These are phyloP conservation scores for Tenrec ecaudatus DNA, from an alignment of 2,113 vertebrate genomes.

Conservation along the genomic window DNA sequence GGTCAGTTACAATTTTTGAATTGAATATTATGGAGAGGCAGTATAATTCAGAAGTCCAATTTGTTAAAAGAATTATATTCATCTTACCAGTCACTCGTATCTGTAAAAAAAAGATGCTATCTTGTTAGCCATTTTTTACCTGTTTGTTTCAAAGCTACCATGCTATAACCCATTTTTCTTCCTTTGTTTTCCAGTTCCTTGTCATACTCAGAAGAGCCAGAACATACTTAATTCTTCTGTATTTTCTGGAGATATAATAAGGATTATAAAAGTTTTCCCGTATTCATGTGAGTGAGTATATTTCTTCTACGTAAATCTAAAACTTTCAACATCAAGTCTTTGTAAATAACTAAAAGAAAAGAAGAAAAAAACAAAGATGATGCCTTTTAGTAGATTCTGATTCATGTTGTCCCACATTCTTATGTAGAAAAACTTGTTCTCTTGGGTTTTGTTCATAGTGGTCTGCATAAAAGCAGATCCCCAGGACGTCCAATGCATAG, in stretches of 20 bases:
- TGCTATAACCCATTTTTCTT: background rate
- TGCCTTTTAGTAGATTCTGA: background rate
- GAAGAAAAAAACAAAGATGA: background rate
- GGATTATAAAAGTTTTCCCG: background rate
- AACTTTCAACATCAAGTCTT: background rate
- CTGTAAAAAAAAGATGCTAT: background rate
- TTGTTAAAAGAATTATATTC: background rate
- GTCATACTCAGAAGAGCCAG: rapidly evolving
- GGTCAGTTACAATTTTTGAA: background rate
- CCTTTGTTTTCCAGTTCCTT: background rate
- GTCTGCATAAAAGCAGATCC: background rate
- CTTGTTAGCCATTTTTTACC: background rate
- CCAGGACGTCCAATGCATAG: background rate
- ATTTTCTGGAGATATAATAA: background rate
- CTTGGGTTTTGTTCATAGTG: background rate
- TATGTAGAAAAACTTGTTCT: background rate
- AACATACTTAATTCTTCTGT: background rate
- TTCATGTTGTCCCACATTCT: background rate
- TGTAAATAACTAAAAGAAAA: background rate
- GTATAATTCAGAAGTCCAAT: background rate
- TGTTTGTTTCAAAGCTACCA: background rate
- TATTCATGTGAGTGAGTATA: background rate
- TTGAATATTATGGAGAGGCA: background rate
- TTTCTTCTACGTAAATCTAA: background rate
- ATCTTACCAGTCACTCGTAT: background rate